Conservation (phyloP, 1,140 invertebrate genomes). For the Drosophila simulans region DNA sequence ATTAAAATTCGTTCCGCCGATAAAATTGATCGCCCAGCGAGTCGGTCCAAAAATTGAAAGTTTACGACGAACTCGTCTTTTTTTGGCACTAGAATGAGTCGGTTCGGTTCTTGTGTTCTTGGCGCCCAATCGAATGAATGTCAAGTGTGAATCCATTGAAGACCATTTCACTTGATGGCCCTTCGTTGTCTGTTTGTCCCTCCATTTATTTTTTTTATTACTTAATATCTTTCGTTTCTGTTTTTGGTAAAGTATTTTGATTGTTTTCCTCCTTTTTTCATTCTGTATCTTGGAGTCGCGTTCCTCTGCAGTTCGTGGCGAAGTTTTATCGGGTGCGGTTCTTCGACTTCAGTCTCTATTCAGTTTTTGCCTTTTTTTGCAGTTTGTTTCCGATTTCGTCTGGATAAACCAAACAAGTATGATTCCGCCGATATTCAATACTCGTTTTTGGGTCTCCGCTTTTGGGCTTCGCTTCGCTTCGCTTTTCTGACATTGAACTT, state of each 20-base stretch:
- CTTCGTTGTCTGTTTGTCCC: constrained; percentile 28
- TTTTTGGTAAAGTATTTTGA: constrained; percentile 67
- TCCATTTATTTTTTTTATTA: constrained; percentile 51
- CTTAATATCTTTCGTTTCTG: constrained; percentile 44
- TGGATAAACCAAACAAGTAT: constrained; percentile 23
- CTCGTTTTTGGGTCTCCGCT: constrained; percentile 3
- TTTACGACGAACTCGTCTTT: constrained; percentile 42
- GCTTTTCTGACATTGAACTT: constrained; percentile 72
- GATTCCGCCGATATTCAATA: constrained; percentile 12
- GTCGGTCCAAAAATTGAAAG: constrained; percentile 52
- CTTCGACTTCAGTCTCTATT: neutral
- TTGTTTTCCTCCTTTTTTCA: constrained; percentile 16
- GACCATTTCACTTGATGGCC: constrained; percentile 72
- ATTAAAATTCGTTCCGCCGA: constrained; percentile 80
- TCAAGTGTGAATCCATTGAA: constrained; percentile 81
- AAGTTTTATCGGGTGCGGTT: constrained; percentile 56
- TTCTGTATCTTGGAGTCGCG: neutral
- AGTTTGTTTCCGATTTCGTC: constrained; percentile 27
- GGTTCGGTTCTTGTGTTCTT: constrained; percentile 24
- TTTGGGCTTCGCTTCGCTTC: neutral
- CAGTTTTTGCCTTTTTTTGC: neutral
- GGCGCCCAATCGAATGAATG: constrained; percentile 72
- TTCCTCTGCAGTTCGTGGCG: neutral
- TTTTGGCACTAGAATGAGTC: constrained; percentile 60
- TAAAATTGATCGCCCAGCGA: constrained; percentile 59